A percentile compares a stretch with the other conserved stretches of the same genome.
Conservation (phyloP, 1,140 invertebrate genomes). For the Wiebesia pumilae region DNA sequence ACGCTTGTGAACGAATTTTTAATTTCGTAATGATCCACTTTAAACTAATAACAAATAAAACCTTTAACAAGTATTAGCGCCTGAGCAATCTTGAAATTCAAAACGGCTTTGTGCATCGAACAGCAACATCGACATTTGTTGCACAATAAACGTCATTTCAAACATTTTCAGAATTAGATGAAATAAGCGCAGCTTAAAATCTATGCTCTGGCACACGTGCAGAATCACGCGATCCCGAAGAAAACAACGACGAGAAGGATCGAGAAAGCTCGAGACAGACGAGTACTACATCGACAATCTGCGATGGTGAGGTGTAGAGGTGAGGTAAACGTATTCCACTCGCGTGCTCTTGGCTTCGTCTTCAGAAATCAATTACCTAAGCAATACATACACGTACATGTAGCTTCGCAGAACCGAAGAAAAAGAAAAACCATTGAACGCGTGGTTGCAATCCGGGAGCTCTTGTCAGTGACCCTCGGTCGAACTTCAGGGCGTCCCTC, state of each 20-base stretch:
- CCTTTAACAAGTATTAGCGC: no score
- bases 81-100: no score
- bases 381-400: neutral
- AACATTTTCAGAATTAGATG: neutral
- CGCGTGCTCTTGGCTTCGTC: neutral
- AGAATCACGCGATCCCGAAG: neutral
- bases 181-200: neutral
- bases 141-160: no score
- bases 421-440: neutral
- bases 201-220: neutral
- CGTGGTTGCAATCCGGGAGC: neutral
- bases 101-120: no score
- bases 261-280: neutral
- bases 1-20: no score
- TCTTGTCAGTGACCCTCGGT: neutral
- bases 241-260: neutral
- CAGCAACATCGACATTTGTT: no score
- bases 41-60: no score
- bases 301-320: no score
- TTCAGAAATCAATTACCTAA: conserved; percentile 43
- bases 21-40: no score
- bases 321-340: neutral
- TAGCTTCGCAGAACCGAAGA: neutral
- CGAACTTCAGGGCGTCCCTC: neutral
- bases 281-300: neutral